Base-by-base conservation (phyloP, 1,140 invertebrate genomes). In the Popillia japonica region DNA sequence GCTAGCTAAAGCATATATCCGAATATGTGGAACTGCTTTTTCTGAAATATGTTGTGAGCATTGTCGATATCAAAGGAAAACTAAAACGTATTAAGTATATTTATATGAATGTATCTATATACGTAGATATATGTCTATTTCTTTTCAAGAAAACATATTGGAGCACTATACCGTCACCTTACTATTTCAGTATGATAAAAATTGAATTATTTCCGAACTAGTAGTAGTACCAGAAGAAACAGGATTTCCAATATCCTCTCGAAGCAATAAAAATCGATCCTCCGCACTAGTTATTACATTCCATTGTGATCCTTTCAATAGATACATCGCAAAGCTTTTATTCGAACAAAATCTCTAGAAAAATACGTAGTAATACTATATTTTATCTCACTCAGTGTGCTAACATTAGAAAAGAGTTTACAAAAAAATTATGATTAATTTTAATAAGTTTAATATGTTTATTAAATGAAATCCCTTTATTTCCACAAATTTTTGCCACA, bases 251-350 rank as follows among this genome's bases (percentile, higher is more conserved):
- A 68, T 68, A 68, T 68, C 61, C 61, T 68, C 3, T 11, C 17
- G 27, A 68, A 68, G 61, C 61, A 68, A 68, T 68, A 68, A 68
- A 68, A 68, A 20, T 68, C 22, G 20, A 68, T 68, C 22, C 61
- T 68, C 61, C 9, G 61, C 61, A 68, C 61, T 68, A 68, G 44
- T 68, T 68, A 68, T 68, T 68, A 68, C 61, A 27, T 68, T 68
- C 61, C 61, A 27, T 68, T 68, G 61, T 68, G 61, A 68, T 68
- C 22, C 61, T 68, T 68, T 68, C 61, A 68, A 68, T 68, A 27
- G 61, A 68, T 68, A 68, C 27, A 27, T 68, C 61, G 2, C 27
- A 68, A 23, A 68, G 22, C 61, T 23, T 68, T 34, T 68, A 68
- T 68, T 68, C 17, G 61, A 68, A 22, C 22, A 68, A 22, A 68